Evolutionary conservation across 2,113 vertebrate species (phyloP), one percentile per base, ranked within the genome.

Genomic region (Xiphias gladius): DNA sequence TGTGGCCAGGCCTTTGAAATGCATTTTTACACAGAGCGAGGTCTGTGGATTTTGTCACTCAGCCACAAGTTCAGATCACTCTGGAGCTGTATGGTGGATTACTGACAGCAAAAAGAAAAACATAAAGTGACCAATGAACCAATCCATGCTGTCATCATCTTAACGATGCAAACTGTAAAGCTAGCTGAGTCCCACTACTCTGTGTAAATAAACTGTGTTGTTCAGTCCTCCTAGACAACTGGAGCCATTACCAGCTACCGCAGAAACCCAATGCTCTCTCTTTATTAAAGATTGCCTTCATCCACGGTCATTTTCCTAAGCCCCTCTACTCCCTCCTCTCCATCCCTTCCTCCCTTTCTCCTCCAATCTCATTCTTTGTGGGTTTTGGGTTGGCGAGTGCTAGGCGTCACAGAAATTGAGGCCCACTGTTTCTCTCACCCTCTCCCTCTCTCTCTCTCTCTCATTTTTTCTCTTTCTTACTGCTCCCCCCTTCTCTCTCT

Each of bases 151-250:
- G 63, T 90, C 70, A 68, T 78, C 52, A 88, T 79, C 65, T 24
- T 48, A 61, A 28, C 26, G 26, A 77, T 76, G 64, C 43, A 50
- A 80, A 67, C 69, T 41, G 41, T 73, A 64, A 68, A 68, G 73
- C 79, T 37, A 79, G 61, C 46, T n/a, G 26, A 62, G 30, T 74
- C 68, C 69, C 57, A 54, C 59, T 76, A 46, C 43, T 88, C 69
- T 86, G 85, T 50, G 88, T 90, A 92, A 93, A 94, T 91, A 94
- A 85, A 85, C 79, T 77, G 69, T 64, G 71, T 86, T 91, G 83
- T 91, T 94, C 81, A 79, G 83, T 87, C 85, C 80, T 92, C 82
- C 90, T 86, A 92, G 92, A 94, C 92, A 92, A 92, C 93, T 93
- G 91, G 92, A 93, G 91, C 90, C 93, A 63, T 90, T 82, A 88